Evolutionary conservation across 2,113 vertebrate species (phyloP), one percentile per base, ranked within the genome.

Genomic region (Suncus etruscus): DNA sequence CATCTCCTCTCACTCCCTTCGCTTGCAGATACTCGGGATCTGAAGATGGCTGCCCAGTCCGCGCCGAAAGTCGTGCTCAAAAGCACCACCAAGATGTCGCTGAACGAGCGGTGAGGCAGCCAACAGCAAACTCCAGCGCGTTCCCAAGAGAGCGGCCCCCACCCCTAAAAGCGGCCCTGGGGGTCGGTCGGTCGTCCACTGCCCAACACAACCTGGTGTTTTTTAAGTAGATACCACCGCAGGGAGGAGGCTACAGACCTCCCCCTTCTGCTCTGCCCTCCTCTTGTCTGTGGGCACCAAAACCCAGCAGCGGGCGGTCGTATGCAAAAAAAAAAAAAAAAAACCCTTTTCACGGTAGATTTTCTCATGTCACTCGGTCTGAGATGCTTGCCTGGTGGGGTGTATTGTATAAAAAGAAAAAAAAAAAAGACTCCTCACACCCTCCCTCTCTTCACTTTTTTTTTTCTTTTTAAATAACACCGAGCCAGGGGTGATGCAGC

Each of bases 41-140:
- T 97, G 97, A 98, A 98, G 98, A 99, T 99, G 99, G 99, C 98
- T 95, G 98, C 98, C 91, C 97, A 98, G 96, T 99, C 99, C 92
- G 98, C 98, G 90, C 99, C 99, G 98, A 99, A 99, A 98, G 98
- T 99, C 87, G 98, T 99, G 98, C 99, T 99, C 98, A 99, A 99
- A 98, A 99, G 99, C 98, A 99, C 99, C 98, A 99, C 99, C 98
- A 99, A 99, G 98, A 98, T 99, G 98, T 99, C 99, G 96, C 98
- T 99, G 95, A 99, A 99, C 95, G 99, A 99, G 99, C 99, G 99
- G 99, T 99, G 99, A 99, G 99, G 97, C 98, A 98, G 97, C 98
- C 97, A 97, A 96, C 98, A 95, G 96, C 97, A 98, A 39, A 96
- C 98, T 98, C 97, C 98, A 98, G 95, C 97, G 97, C 97, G 85